A percentile compares a stretch with the other conserved stretches of the same genome.
These are phyloP conservation scores for Syngnathus rostellatus DNA, from an alignment of 2,797 vertebrate genomes.

Conservation along the genomic window DNA sequence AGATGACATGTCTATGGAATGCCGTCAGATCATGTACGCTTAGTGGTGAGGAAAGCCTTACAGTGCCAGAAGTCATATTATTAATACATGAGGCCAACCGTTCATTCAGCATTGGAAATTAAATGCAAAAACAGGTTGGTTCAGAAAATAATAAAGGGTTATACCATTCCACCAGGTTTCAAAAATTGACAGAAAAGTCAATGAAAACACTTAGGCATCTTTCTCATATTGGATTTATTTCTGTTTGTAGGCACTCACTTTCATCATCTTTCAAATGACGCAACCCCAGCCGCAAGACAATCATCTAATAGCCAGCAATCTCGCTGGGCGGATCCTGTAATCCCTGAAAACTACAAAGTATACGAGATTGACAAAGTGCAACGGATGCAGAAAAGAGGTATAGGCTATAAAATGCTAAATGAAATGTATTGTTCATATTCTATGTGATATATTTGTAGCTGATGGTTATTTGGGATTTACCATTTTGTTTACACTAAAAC, in stretches of 20 bases:
- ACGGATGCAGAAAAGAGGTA: slow-evolving; percentile 78
- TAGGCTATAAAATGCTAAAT: background rate
- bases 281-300: slow-evolving; percentile 69
- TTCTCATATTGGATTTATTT: slow-evolving; percentile 5
- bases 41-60: slow-evolving; percentile 27
- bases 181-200: background rate
- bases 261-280: slow-evolving; percentile 76
- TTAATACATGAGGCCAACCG: slow-evolving; percentile 48
- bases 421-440: background rate
- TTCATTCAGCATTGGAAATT: slow-evolving; percentile 18
- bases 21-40: slow-evolving; percentile 29
- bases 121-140: background rate
- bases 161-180: background rate
- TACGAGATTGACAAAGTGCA: slow-evolving; percentile 91
- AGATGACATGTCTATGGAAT: slow-evolving; percentile 32
- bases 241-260: slow-evolving; percentile 72
- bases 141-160: too few relatives aligned
- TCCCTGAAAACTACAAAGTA: slow-evolving; percentile 86
- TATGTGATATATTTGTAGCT: too few relatives aligned
- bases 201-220: background rate
- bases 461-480: too few relatives aligned
- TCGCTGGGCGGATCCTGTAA: slow-evolving; percentile 81
- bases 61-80: slow-evolving; percentile 39
- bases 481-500: too few relatives aligned
- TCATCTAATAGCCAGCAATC: slow-evolving; percentile 68